Conservation (phyloP, 2,797 vertebrate genomes). For the Chromobotia macracanthus region DNA sequence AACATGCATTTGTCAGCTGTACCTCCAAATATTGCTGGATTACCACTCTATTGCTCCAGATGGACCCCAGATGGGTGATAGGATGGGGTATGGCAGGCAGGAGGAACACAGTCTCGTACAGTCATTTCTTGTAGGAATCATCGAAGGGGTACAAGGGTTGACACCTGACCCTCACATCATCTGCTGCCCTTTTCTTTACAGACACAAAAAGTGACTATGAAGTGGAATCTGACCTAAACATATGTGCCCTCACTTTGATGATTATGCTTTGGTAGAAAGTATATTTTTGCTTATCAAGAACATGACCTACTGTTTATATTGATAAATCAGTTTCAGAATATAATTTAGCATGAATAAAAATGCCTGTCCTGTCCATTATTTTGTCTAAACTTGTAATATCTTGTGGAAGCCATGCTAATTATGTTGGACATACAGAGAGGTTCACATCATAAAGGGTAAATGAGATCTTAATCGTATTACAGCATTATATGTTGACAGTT, state of each 20-base stretch:
- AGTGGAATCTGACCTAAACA: slow-evolving; percentile 34
- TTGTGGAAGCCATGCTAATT: slow-evolving; percentile 15
- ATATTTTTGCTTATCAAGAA: neutral
- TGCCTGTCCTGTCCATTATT: neutral
- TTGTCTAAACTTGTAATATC: slow-evolving; percentile 4
- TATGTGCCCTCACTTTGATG: neutral
- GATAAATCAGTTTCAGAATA: neutral
- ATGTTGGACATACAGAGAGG: neutral
- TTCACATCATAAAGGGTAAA: slow-evolving; percentile 33
- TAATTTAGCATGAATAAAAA: neutral
- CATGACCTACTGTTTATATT: neutral
- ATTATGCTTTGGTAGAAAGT: neutral
- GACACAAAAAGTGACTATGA: slow-evolving; percentile 18
- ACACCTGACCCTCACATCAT: slow-evolving; percentile 51
- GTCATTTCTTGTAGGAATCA: slow-evolving; percentile 43
- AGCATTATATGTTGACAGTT: slow-evolving; percentile 31
- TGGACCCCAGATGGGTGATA: slow-evolving; percentile 45
- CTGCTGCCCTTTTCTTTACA: slow-evolving; percentile 24
- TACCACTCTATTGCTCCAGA: slow-evolving; percentile 17
- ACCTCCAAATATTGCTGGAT: slow-evolving; percentile 30
- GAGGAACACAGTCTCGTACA: slow-evolving; percentile 28
- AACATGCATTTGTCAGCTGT: neutral
- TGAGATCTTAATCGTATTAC: slow-evolving; percentile 26
- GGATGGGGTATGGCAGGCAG: slow-evolving; percentile 48
- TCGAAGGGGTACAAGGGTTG: slow-evolving; percentile 32